A percentile compares a stretch with the other conserved stretches of the same genome.
Conservation (phyloP, 2,888 invertebrate genomes). For the Coenonympha glycerion region DNA sequence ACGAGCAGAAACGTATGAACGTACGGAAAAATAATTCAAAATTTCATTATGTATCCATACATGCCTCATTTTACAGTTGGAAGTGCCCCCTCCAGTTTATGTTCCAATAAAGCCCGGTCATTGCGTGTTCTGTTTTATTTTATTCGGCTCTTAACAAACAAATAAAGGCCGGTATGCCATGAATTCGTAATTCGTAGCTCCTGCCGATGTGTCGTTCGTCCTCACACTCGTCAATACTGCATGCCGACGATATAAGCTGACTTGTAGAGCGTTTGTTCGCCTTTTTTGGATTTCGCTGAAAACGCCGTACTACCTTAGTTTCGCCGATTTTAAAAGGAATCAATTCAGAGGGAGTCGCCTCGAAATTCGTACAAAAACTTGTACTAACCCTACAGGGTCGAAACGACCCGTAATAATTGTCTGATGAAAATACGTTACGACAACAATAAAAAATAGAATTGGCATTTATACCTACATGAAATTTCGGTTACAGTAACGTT, state of each 20-base stretch:
- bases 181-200: slow-evolving; percentile 9
- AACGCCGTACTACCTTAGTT: too few species aligned
- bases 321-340: too few species aligned
- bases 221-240: slow-evolving; percentile 1
- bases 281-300: too few species aligned
- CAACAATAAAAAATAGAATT: too few species aligned
- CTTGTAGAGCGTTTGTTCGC: background rate
- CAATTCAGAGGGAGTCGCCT: too few species aligned
- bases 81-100: slow-evolving; percentile 5
- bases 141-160: slow-evolving; percentile 14
- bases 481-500: too few species aligned
- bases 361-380: too few species aligned
- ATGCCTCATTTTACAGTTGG: background rate
- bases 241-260: background rate
- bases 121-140: slow-evolving; percentile 7
- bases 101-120: slow-evolving; percentile 6
- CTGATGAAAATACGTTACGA: too few species aligned
- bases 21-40: background rate
- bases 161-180: slow-evolving; percentile 11
- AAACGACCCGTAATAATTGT: too few species aligned
- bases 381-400: too few species aligned
- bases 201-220: background rate
- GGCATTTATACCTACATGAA: too few species aligned
- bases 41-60: background rate
- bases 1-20: too few species aligned